Evolutionary conservation across 2,888 invertebrate genomes (phyloP), one percentile per base, ranked within the genome.

Genomic region (Aplocera efformata): DNA sequence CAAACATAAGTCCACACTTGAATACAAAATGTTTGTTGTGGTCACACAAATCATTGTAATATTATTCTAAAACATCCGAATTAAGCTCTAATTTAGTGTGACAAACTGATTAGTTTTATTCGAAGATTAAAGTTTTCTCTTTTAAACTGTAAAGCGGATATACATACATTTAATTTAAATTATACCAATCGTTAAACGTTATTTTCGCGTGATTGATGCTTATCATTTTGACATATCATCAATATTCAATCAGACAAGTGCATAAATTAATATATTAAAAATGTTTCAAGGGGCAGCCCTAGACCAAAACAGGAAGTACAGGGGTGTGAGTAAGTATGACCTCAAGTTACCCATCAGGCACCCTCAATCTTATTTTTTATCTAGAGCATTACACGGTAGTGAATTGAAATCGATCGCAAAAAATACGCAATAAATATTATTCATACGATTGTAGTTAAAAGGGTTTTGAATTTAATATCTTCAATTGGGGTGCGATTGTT

Each of bases 251-350:
- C n/a, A n/a, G n/a, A n/a, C n/a, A n/a, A n/a, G n/a, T 17, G 13
- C 13, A 17, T 17, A 17, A 17, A 17, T 9, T 9, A 21, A 31
- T 6, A 10, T 13, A 21, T 30, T 7, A 13, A 13, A 30, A 10
- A 9, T 22, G 5, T 5, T 34, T 1, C 1, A 27, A 9, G 48
- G 56, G 78, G 46, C 79, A 86, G 46, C 86, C 85, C 84, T 84
- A 39, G 1, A 22, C 17, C 17, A 48, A 60, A 63, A 68, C 72
- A 81, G 86, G 83, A 86, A 83, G 83, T 80, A 81, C 78, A 85
- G 77, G 85, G 86, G 86, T 85, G 84, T 82, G 85, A 85, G 76
- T 67, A 69, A 63, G 67, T 79, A 77, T 86, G 85, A 88, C 88
- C 88, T 86, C 85, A 85, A 84, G 82, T 82, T 84, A 84, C 85